Base-by-base conservation (phyloP, 1,140 invertebrate species). In the Dinoponera quadriceps region DNA sequence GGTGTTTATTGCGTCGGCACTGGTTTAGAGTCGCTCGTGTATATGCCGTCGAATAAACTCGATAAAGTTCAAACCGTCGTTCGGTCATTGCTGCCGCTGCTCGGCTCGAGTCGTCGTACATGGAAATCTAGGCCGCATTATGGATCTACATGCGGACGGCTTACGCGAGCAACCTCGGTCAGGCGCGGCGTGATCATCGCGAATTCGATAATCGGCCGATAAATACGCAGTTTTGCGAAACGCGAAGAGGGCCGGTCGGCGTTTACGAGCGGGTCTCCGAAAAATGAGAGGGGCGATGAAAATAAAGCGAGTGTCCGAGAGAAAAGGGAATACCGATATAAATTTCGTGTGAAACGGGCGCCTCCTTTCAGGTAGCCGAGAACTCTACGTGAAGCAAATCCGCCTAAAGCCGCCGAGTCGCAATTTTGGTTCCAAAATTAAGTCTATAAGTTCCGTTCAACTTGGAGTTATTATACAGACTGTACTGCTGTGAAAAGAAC, bases 111-210 rank as follows among this genome's bases (percentile, higher is more conserved):
- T 80, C 44, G 65, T 80, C 57, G 63, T 81, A 63, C 48, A 69
- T 68, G 85, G 85, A 90, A 91, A 92, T 92, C 89, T 91, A 91
- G 91, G 90, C 90, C 90, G 87, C 87, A 91, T 91, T 91, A 91
- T 91, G 88, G 91, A 92, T 92, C 89, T 87, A 89, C 91, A 89
- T 91, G 90, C 87, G 84, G 88, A 92, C 90, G 87, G 88, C 85
- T 91, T 87, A 83, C 83, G 85, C 81, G 84, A 83, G 72, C 25
- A 86, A 73, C 60, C 29, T 54, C 49, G 59, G 48, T 20, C 57
- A 33, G 55, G 29, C 11, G 69, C 57, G 38, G 44, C 68, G 48
- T 62, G 55, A 82, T 82, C 59, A 80, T 80, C 33, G 54, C 66
- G n/a, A 80, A 71, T 59, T 57, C 65, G 51, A 80, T 69, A 54